Conservation (phyloP, 1,140 invertebrate genomes). For the Melitaea cinxia region DNA sequence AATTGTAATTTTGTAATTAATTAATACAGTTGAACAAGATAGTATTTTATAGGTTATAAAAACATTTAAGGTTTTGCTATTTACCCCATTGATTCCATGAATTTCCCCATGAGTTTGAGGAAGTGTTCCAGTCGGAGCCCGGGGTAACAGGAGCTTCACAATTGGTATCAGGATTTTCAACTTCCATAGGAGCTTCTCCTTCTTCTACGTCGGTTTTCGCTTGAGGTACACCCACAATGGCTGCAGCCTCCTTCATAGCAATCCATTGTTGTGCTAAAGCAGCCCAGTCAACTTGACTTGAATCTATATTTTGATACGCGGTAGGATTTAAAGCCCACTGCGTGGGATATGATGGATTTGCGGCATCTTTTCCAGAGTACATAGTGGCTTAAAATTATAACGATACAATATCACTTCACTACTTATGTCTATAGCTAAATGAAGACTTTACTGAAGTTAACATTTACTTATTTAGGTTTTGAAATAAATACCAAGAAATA, state of each 20-base stretch:
- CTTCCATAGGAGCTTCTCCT: slow-evolving; percentile 93
- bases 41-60: not conserved
- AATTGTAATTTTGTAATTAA: too few species aligned
- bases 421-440: slow-evolving; percentile 17
- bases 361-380: slow-evolving; percentile 78
- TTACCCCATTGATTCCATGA: slow-evolving; percentile 85
- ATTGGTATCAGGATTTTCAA: slow-evolving; percentile 83
- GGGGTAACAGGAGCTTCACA: slow-evolving; percentile 54
- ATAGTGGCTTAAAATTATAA: slow-evolving; percentile 40
- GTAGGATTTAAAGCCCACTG: slow-evolving; percentile 89
- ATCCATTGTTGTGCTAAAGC: slow-evolving; percentile 98
- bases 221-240: slow-evolving; percentile 73
- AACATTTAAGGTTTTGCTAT: slow-evolving; percentile 6
- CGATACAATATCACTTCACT: slow-evolving; percentile 1
- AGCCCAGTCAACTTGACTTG: slow-evolving; percentile 95
- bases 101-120: slow-evolving; percentile 80
- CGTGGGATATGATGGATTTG: slow-evolving; percentile 84
- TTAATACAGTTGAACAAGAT: too few species aligned
- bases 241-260: slow-evolving; percentile 92
- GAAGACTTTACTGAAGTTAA: slow-evolving; percentile 14
- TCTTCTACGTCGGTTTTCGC: slow-evolving; percentile 83
- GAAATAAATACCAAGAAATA: slow-evolving; percentile 16
- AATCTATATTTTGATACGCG: slow-evolving; percentile 84
- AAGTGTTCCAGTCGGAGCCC: slow-evolving; percentile 60
- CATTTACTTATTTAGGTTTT: slow-evolving; percentile 12